These are phyloP conservation scores for Dolomedes plantarius DNA, from an alignment of 2,888 invertebrate species.

Conservation along the genomic window DNA sequence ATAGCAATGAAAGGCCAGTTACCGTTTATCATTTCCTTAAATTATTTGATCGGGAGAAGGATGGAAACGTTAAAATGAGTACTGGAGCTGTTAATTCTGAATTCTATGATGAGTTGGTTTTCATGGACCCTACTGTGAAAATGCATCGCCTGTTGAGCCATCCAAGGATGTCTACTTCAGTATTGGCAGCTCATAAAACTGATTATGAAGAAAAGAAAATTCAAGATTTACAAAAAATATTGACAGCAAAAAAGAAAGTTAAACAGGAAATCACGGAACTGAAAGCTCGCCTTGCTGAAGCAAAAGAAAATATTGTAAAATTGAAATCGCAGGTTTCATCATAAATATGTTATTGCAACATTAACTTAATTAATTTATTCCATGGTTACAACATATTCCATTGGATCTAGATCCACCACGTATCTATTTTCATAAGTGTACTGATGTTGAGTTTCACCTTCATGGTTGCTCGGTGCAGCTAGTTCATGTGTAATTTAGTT, in stretches of 20 bases:
- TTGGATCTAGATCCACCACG: no score
- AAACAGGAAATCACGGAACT: slow-evolving; percentile 97
- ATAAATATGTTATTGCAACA: no score
- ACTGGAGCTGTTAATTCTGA: slow-evolving; percentile 10
- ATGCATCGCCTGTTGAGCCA: slow-evolving; percentile 91
- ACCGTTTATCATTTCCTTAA: slow-evolving; percentile 22
- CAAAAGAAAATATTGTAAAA: slow-evolving; percentile 79
- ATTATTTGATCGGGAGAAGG: slow-evolving; percentile 72
- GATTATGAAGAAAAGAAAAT: slow-evolving; percentile 83
- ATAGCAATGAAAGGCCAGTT: slow-evolving; percentile 96
- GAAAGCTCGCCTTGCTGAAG: slow-evolving; percentile 94
- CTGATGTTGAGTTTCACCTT: no score
- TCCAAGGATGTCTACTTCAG: slow-evolving; percentile 83
- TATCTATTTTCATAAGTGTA: no score
- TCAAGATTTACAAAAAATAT: slow-evolving; percentile 16
- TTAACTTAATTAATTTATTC: no score
- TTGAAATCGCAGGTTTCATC: neutral
- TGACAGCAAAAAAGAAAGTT: slow-evolving; percentile 76
- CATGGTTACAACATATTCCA: no score
- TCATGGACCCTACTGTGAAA: slow-evolving; percentile 79
- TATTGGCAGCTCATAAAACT: slow-evolving; percentile 88
- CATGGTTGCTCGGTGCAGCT: no score
- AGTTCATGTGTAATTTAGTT: no score
- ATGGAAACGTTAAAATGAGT: neutral
- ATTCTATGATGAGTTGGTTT: slow-evolving; percentile 70